Conservation (phyloP, 53 echinoderm and acorn worm genomes). For the Stichopus horrens region DNA sequence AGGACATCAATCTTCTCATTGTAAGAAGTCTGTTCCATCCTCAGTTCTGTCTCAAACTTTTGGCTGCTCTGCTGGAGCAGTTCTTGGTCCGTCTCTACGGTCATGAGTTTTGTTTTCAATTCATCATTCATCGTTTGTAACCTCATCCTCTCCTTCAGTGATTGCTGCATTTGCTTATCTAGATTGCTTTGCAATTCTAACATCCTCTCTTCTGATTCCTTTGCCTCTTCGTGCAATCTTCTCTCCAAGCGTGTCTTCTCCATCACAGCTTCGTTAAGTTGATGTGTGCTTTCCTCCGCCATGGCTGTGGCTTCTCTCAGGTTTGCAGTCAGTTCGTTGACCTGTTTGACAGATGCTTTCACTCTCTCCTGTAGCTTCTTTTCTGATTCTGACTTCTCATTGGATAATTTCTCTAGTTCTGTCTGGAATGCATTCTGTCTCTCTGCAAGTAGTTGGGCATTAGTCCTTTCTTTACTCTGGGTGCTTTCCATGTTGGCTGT, state of each 20-base stretch:
- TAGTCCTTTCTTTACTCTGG: not conserved
- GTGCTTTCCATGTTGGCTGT: conserved; percentile 8
- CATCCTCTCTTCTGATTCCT: not conserved
- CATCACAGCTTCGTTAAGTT: not conserved
- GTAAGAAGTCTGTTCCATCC: not conserved
- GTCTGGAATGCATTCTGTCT: not conserved
- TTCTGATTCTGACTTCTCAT: conserved; percentile 3
- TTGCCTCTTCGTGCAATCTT: not conserved
- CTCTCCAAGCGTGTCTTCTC: not conserved
- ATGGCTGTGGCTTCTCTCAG: conserved; percentile 16
- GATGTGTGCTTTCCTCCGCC: not conserved
- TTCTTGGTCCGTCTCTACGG: conserved; percentile 22
- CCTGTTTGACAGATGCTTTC: not conserved
- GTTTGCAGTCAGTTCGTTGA: conserved; percentile 9
- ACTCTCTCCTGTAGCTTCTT: conserved; percentile 8
- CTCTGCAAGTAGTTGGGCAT: not conserved
- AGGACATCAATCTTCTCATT: not conserved
- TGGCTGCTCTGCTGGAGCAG: not conserved
- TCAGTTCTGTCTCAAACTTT: conserved; percentile 14
- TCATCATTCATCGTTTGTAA: not conserved
- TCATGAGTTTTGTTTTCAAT: not conserved
- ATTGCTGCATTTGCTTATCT: not conserved
- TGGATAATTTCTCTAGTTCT: not conserved
- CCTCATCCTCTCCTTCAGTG: conserved; percentile 15
- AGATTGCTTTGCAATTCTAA: not conserved